Evolutionary conservation across 2,888 invertebrate species (phyloP).

Genomic region (Resseliella maxima): DNA sequence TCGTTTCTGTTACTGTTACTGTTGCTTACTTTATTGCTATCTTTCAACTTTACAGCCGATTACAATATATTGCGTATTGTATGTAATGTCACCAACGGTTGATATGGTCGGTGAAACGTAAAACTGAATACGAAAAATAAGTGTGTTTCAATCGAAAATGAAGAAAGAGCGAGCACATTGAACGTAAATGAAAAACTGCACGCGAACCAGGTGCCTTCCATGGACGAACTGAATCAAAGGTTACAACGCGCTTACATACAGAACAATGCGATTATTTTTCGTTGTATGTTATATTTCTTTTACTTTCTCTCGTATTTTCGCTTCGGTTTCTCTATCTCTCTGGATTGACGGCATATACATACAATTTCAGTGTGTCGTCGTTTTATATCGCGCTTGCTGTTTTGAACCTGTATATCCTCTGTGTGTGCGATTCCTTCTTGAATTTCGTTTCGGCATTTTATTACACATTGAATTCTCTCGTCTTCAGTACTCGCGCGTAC

Average conservation of each 20-base stretch:
- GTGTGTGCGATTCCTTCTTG: slow-evolving; percentile 35
- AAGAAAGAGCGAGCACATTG: neutral
- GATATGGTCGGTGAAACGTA: no score
- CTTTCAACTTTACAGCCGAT: slow-evolving; percentile 45
- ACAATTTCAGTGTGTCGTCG: neutral
- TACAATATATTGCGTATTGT: neutral
- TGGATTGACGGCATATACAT: no score
- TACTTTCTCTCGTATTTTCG: neutral
- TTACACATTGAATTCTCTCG: slow-evolving; percentile 42
- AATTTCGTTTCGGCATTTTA: slow-evolving; percentile 50
- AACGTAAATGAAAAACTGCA: slow-evolving; percentile 25
- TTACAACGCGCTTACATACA: slow-evolving; percentile 55
- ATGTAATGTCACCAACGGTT: neutral
- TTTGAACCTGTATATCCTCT: slow-evolving; percentile 19
- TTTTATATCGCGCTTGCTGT: neutral
- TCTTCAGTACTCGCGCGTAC: neutral
- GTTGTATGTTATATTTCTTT: neutral
- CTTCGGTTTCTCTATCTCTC: neutral
- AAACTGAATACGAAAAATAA: neutral
- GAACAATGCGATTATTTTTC: slow-evolving; percentile 54
- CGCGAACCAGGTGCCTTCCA: slow-evolving; percentile 56
- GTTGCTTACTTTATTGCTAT: slow-evolving; percentile 32
- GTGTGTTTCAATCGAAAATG: neutral
- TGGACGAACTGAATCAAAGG: slow-evolving; percentile 60
- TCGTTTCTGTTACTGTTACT: neutral